Base-by-base conservation (phyloP, 2,888 invertebrate genomes). In the Rhagophthalmus giganteus region DNA sequence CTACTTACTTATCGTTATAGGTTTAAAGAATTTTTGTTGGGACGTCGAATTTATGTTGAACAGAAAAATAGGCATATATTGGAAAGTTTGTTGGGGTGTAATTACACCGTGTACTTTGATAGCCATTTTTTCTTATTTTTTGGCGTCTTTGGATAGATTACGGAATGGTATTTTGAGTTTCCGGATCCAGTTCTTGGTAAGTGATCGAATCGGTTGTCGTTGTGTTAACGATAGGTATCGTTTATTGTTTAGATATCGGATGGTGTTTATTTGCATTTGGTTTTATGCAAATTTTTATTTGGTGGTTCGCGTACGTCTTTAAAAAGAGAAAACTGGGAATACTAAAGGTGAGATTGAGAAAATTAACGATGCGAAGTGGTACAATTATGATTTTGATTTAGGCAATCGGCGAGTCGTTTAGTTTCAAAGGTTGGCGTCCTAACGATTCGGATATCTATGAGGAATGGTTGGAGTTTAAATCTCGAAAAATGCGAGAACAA, bases 11-110 rank as follows among this genome's bases (percentile, higher is more conserved):
- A 12, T 2, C 13, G 14, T 32, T 28, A 12, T 15, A 79, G 81
- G 82, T 11, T 69, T 84, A 15, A 77, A 79, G 54, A 81, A 83
- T 45, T 73, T 86, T 40, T 79, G 84, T 58, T 75, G 77, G 32
- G 90, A 90, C 63, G 78, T 88, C 11, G 87, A 89, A 69, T 90
- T 85, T 68, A 90, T 90, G 90, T 70, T 88, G 62, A 81, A 83
- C n/a, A 77, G 76, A 20, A 81, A 81, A 65, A 79, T 84, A 0
- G 79, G 83, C 73, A 59, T 81, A 16, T 90, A 88, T 68, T 90
- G 90, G 90, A 79, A 87, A 49, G 59, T 85, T 27, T 89, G 88
- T 60, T 90, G 90, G 90, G 80, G 81, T 1, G 34, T 87, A 6
- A 69, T 88, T 37, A 87, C 87, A 0, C 90, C 90, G 0, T 62